Evolutionary conservation across 2,888 invertebrate genomes (phyloP).

Genomic region (Diplazon laetatorius): DNA sequence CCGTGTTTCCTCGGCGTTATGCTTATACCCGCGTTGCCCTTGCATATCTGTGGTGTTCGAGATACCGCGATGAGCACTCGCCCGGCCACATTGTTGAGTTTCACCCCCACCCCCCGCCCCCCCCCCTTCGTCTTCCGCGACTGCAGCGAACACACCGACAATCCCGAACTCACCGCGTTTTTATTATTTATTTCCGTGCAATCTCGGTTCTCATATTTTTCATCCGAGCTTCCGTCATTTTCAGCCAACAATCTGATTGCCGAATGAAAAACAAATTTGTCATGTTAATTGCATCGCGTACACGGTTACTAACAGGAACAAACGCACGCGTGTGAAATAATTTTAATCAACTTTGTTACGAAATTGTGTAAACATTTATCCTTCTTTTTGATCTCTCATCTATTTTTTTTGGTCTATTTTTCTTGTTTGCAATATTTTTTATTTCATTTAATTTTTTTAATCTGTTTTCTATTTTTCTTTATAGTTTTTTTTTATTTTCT

Average conservation of each 20-base stretch:
- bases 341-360: not conserved
- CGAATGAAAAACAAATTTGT: constrained; percentile 14
- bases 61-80: constrained; percentile 35
- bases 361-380: too few relatives aligned
- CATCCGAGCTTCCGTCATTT: constrained; percentile 26
- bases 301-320: not conserved
- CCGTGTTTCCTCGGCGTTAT: constrained; percentile 79
- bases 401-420: too few relatives aligned
- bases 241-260: constrained; percentile 12
- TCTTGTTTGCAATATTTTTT: too few relatives aligned
- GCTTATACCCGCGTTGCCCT: constrained; percentile 74
- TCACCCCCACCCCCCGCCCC: too few relatives aligned
- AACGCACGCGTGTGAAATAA: not conserved
- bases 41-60: constrained; percentile 74
- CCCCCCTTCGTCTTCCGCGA: too few relatives aligned
- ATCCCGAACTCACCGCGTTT: not conserved
- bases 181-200: not conserved
- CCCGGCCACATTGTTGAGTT: too few relatives aligned
- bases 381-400: too few relatives aligned
- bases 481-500: too few relatives aligned
- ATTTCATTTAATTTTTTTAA: too few relatives aligned
- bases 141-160: constrained; percentile 4
- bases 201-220: constrained; percentile 15
- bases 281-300: not conserved
- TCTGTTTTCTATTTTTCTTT: too few relatives aligned